Evolutionary conservation across 2,888 invertebrate species (phyloP), one percentile per base, ranked within the genome.

Genomic region (Philaethria dido): DNA sequence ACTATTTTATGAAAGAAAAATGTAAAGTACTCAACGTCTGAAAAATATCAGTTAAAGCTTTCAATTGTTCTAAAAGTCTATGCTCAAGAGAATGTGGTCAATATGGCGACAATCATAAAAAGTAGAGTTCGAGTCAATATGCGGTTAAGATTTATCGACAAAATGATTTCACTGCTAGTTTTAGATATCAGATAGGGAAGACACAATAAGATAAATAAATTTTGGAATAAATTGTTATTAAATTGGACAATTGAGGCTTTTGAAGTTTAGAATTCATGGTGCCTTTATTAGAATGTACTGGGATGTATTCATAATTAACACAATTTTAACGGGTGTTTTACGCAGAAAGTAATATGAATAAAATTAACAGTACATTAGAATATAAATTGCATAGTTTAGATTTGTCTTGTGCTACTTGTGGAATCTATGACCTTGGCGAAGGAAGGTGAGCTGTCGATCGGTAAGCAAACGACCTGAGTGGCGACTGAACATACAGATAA

Each of bases 31-130:
- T 87, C 6, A 33, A 33, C 1, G 33, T 33, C 33, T 33, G 5
- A 33, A 33, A 4, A 33, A 25, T 25, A 25, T 25, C 25, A 25
- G 2, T 25, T 25, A n/a, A n/a, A n/a, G n/a, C n/a, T n/a, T n/a
- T n/a, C 86, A 78, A 75, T 77, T 79, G 75, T 78, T 57, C 80
- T 82, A 80, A 83, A 78, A 76, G 77, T 80, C 86, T 83, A 87
- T 88, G 87, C 86, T 81, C 82, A 83, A 85, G 84, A 86, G 86
- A 82, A 88, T 87, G 83, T 81, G 82, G 81, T 81, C 77, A 79
- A 77, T 83, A 82, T 76, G 81, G 83, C 77, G 73, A 77, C 76
- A 78, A 77, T 82, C 79, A 85, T 86, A 88, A 87, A 89, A 88
- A 88, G 84, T 87, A 81, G 84, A 84, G 83, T 85, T 85, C 78